A percentile compares a stretch with the other conserved stretches of the same genome.
Conservation (phyloP, 2,888 invertebrate genomes). For the Phaedon cochleariae region DNA sequence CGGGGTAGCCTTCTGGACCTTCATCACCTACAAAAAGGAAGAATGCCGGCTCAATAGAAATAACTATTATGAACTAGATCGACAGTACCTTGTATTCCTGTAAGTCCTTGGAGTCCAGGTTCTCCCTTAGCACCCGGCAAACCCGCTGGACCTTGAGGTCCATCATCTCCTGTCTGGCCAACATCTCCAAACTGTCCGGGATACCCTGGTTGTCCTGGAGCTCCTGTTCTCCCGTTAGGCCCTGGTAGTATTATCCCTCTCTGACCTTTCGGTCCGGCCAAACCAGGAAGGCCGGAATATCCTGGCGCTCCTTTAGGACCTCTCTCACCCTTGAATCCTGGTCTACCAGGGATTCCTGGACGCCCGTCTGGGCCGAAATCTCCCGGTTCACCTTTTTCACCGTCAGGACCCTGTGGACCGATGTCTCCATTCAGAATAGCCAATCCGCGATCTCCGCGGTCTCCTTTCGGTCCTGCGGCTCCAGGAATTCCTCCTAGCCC, state of each 20-base stretch:
- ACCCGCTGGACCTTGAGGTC: constrained; percentile 52
- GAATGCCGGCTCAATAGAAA: no score
- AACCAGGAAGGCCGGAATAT: constrained; percentile 55
- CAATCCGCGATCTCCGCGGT: constrained; percentile 66
- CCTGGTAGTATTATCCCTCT: constrained; percentile 54
- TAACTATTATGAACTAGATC: no score
- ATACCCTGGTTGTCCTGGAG: constrained; percentile 47
- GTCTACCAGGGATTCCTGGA: constrained; percentile 53
- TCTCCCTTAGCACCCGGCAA: constrained; percentile 54
- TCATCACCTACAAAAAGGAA: constrained; percentile 45
- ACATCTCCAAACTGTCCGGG: constrained; percentile 56
- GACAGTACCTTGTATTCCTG: constrained; percentile 47
- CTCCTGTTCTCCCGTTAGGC: constrained; percentile 55
- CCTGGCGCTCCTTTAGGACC: constrained; percentile 60
- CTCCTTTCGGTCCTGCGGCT: constrained; percentile 62
- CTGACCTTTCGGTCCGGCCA: constrained; percentile 54
- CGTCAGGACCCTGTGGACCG: constrained; percentile 59
- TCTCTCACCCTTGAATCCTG: constrained; percentile 54
- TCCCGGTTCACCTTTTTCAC: constrained; percentile 59
- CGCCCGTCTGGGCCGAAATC: constrained; percentile 59
- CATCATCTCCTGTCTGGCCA: constrained; percentile 57
- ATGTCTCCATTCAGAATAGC: constrained; percentile 64
- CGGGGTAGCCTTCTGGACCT: constrained; percentile 60
- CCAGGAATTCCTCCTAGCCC: constrained; percentile 53
- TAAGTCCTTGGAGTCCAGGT: constrained; percentile 50